Percentiles rank a stretch among this genome's conserved stretches.
phyloP scores from a whole-genome alignment of 2,888 invertebrate genomes.

The Hyles lineata region DNA sequence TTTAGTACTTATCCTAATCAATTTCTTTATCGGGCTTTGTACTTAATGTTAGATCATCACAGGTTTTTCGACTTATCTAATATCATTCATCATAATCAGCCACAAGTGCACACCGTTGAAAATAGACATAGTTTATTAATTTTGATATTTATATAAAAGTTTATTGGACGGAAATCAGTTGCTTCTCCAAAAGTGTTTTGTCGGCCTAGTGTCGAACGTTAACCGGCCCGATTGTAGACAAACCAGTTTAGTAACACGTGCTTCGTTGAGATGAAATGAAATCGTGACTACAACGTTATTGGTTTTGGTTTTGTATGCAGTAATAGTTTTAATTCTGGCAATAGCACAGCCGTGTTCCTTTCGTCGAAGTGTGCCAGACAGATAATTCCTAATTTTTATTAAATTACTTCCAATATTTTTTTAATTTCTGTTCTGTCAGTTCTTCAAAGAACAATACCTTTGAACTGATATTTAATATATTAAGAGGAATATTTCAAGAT shows the following conservation, averaged over 20 bases:
- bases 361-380: conserved; percentile 28
- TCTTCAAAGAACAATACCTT: neutral
- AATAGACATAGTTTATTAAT: neutral
- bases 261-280: conserved; percentile 46
- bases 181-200: conserved; percentile 20
- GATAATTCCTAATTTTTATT: conserved; percentile 11
- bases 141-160: neutral
- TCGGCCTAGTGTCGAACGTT: conserved; percentile 24
- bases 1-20: too few species aligned
- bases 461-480: neutral
- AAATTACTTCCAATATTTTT: conserved; percentile 1
- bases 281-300: conserved; percentile 70
- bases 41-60: too few species aligned
- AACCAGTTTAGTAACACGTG: conserved; percentile 68
- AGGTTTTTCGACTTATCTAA: too few species aligned
- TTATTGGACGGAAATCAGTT: conserved; percentile 7
- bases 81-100: too few species aligned
- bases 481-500: too few species aligned
- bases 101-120: too few species aligned
- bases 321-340: conserved; percentile 42
- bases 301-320: conserved; percentile 48
- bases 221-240: conserved; percentile 25
- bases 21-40: too few species aligned
- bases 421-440: neutral
- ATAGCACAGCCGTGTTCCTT: conserved; percentile 35